Percentiles rank a stretch among this genome's conserved stretches.
Evolutionary conservation across 2,113 vertebrate species (phyloP).

Genomic region (Gymnobelideus leadbeateri): DNA sequence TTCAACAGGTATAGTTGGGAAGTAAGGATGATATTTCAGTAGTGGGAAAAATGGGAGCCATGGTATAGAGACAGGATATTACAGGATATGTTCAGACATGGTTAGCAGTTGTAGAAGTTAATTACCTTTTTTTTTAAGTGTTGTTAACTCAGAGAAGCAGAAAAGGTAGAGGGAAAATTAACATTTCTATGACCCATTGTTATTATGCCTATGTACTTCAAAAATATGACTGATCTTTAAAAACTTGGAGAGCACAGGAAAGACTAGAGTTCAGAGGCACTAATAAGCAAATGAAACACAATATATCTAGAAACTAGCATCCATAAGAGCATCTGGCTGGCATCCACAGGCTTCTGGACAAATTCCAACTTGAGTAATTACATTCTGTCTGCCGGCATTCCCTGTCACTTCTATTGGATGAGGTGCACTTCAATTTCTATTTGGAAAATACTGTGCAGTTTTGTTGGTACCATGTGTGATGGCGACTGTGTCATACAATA

Average conservation of each 20-base stretch:
- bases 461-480: constrained; percentile 40
- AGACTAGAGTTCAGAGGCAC: constrained; percentile 58
- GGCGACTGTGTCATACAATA: constrained; percentile 1
- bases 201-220: constrained; percentile 66
- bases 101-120: not conserved
- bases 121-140: not conserved
- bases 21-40: not conserved
- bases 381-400: constrained; percentile 45
- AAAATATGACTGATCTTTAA: constrained; percentile 59
- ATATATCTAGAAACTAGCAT: constrained; percentile 59
- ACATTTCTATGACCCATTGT: constrained; percentile 58
- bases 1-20: not conserved
- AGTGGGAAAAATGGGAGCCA: not conserved
- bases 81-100: not conserved
- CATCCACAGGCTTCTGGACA: constrained; percentile 42
- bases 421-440: constrained; percentile 36
- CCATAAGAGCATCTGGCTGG: constrained; percentile 57
- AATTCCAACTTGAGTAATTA: constrained; percentile 52
- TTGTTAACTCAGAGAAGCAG: constrained; percentile 20
- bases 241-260: constrained; percentile 47
- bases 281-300: constrained; percentile 26
- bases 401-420: constrained; percentile 12
- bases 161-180: constrained; percentile 33
- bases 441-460: not conserved
- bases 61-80: not conserved